Evolutionary conservation across 2,113 vertebrate species (phyloP).

Genomic region (Hirundichthys speculiger): DNA sequence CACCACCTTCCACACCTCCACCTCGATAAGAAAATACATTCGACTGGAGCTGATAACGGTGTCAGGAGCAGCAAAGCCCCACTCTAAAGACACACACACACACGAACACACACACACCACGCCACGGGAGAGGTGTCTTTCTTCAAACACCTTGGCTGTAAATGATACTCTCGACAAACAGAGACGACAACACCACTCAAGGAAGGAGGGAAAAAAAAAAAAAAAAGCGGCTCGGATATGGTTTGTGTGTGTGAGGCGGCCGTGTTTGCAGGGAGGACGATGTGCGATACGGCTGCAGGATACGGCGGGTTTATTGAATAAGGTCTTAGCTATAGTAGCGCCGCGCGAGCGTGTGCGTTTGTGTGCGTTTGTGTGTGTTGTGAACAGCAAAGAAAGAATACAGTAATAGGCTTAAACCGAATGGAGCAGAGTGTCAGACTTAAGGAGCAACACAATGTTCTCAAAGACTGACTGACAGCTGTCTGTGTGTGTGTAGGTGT

Average conservation of each 20-base stretch:
- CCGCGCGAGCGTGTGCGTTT: constrained; percentile 29
- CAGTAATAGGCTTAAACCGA: constrained; percentile 73
- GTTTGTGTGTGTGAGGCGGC: constrained; percentile 57
- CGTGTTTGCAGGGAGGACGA: constrained; percentile 45
- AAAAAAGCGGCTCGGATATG: constrained; percentile 64
- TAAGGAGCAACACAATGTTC: constrained; percentile 52
- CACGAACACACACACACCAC: constrained; percentile 68
- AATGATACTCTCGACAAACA: constrained; percentile 93
- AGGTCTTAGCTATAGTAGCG: constrained; percentile 67
- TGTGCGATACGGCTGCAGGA: constrained; percentile 66
- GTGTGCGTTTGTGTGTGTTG: constrained; percentile 49
- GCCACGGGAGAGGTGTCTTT: constrained; percentile 79
- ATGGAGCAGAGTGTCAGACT: constrained; percentile 65
- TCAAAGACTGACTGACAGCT: constrained; percentile 67
- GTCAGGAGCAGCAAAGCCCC: constrained; percentile 90
- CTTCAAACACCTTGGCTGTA: constrained; percentile 86
- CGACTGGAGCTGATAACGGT: constrained; percentile 97
- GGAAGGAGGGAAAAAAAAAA: too few relatives aligned
- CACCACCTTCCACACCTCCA: constrained; percentile 78
- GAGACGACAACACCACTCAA: constrained; percentile 57
- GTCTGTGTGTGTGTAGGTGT: constrained; percentile 46
- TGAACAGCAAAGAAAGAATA: constrained; percentile 66
- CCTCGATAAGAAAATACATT: constrained; percentile 98
- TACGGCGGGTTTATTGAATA: constrained; percentile 79
- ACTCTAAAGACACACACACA: constrained; percentile 81